phyloP scores from a whole-genome alignment of 2,888 invertebrate species.

The Bursaphelenchus okinawaensis region DNA sequence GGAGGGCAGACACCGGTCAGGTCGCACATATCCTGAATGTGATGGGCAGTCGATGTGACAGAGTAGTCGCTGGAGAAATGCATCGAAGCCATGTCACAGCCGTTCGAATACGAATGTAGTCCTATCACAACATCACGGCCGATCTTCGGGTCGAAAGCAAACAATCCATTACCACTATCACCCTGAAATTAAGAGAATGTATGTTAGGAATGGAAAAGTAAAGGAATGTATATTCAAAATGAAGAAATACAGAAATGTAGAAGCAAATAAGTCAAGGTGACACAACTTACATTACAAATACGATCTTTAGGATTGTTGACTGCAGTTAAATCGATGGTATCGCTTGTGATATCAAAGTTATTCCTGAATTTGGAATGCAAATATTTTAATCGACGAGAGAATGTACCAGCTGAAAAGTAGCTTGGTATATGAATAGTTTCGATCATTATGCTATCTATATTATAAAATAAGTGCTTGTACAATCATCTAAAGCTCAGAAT shows the following conservation, averaged over 20 bases:
- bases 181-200: not conserved
- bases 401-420: not conserved
- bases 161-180: not conserved
- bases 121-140: not conserved
- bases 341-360: not conserved
- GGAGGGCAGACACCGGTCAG: constrained; percentile 14
- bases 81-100: not conserved
- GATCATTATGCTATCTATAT: too few relatives aligned
- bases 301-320: not conserved
- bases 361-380: not conserved
- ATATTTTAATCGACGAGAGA: not conserved
- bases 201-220: not conserved
- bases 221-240: not conserved
- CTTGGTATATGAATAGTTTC: not conserved
- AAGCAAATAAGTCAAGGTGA: too few relatives aligned
- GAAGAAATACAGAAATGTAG: too few relatives aligned
- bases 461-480: too few relatives aligned
- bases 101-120: not conserved
- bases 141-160: not conserved
- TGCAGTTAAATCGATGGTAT: not conserved
- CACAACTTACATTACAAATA: not conserved
- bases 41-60: not conserved
- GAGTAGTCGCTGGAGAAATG: not conserved
- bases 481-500: not conserved
- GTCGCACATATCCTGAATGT: constrained; percentile 6